phyloP scores from a whole-genome alignment of 2,888 invertebrate genomes.

The Chrysopilus asiliformis region DNA sequence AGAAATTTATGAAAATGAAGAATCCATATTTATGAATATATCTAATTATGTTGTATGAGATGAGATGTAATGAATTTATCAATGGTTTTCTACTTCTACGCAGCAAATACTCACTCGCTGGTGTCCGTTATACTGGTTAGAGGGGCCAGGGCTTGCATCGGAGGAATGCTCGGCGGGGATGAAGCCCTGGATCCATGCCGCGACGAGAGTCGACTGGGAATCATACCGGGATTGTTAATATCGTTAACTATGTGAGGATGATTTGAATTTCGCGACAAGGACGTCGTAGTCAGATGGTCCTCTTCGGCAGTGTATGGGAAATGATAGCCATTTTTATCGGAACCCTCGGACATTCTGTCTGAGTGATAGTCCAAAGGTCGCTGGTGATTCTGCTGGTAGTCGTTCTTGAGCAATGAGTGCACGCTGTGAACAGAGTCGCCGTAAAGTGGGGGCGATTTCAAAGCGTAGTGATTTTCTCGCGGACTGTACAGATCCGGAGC shows the following conservation, averaged over 20 bases:
- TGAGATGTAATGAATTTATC: background rate
- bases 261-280: constrained; percentile 17
- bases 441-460: constrained; percentile 28
- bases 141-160: constrained; percentile 43
- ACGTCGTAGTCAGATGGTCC: constrained; percentile 44
- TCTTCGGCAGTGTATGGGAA: constrained; percentile 77
- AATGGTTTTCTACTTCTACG: background rate
- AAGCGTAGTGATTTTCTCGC: constrained; percentile 30
- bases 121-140: constrained; percentile 50
- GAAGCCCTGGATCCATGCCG: constrained; percentile 32
- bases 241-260: constrained; percentile 35
- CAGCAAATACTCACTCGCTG: constrained; percentile 43
- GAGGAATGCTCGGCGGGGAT: constrained; percentile 39
- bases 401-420: constrained; percentile 33
- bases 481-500: constrained; percentile 34
- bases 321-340: constrained; percentile 66
- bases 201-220: constrained; percentile 24
- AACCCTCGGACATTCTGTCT: constrained; percentile 55
- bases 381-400: constrained; percentile 36
- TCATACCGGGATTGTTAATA: constrained; percentile 39
- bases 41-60: background rate
- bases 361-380: constrained; percentile 31
- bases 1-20: no score
- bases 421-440: constrained; percentile 33
- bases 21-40: no score